Percentiles rank a stretch among this genome's conserved stretches.
These are phyloP conservation scores for Drosophila baimaii DNA, from an alignment of 1,140 invertebrate genomes.

Conservation along the genomic window DNA sequence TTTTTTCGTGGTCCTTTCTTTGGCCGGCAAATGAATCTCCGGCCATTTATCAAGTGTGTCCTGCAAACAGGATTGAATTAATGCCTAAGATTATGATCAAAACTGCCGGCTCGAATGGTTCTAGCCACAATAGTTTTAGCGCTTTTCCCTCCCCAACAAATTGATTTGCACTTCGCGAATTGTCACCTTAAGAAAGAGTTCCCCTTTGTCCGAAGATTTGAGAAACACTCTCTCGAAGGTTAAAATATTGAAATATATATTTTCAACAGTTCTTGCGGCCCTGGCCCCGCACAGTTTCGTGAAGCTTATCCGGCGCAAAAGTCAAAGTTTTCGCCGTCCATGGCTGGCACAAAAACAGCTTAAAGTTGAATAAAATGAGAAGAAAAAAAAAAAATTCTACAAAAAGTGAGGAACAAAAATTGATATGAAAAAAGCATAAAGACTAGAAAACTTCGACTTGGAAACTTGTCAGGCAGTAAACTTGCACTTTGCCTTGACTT, in stretches of 20 bases:
- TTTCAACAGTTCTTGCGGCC: background rate
- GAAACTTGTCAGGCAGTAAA: conserved; percentile 51
- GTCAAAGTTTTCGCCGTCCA: conserved; percentile 20
- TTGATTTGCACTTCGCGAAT: conserved; percentile 2
- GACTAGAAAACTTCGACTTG: conserved; percentile 29
- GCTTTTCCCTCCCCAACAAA: background rate
- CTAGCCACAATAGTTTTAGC: background rate
- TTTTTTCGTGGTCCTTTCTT: background rate
- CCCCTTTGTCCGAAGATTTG: background rate
- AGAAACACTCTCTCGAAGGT: background rate
- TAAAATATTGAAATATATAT: conserved; percentile 11
- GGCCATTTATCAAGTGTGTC: conserved; percentile 24
- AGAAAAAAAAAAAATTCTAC: conserved; percentile 17
- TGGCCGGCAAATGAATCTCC: conserved; percentile 8
- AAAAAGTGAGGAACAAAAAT: conserved; percentile 20
- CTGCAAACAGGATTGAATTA: conserved; percentile 11
- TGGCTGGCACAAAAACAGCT: conserved; percentile 33
- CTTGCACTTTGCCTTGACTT: conserved; percentile 34
- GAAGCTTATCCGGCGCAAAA: background rate
- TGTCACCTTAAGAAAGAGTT: background rate
- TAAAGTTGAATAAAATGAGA: conserved; percentile 23
- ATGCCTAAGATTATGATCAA: conserved; percentile 25
- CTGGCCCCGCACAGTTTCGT: conserved; percentile 11
- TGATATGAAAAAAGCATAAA: conserved; percentile 42
- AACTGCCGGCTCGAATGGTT: background rate